A percentile compares a stretch with the other conserved stretches of the same genome.
These are phyloP conservation scores for Pocota personata DNA, from an alignment of 2,888 invertebrate species.

Conservation along the genomic window DNA sequence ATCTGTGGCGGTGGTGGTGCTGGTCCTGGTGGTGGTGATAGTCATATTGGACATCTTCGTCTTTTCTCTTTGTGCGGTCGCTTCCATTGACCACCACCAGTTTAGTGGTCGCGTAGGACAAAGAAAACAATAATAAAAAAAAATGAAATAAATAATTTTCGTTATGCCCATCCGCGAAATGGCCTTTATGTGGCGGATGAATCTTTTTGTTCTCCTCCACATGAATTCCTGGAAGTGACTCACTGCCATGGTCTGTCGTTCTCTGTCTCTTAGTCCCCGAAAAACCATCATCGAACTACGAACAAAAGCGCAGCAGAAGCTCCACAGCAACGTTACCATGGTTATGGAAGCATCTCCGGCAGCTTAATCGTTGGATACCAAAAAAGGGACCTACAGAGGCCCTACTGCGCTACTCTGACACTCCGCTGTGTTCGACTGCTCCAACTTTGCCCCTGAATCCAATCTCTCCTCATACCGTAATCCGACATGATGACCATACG, in stretches of 20 bases:
- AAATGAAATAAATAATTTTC: conserved; percentile 69
- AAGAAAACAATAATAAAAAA: conserved; percentile 36
- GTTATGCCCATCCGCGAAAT: conserved; percentile 69
- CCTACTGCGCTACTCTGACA: conserved; percentile 55
- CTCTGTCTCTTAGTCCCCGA: conserved; percentile 17
- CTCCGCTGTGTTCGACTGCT: conserved; percentile 39
- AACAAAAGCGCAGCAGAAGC: conserved; percentile 39
- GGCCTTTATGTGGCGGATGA: conserved; percentile 48
- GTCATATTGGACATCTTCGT: conserved; percentile 50
- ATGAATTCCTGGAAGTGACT: conserved; percentile 73
- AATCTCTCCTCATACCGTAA: conserved; percentile 11
- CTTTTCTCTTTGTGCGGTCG: conserved; percentile 59
- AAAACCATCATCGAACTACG: conserved; percentile 40
- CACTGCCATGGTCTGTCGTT: conserved; percentile 38
- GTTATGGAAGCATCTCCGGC: conserved; percentile 19
- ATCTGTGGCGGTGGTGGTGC: conserved; percentile 1
- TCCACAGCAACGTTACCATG: background rate
- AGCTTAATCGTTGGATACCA: conserved; percentile 49
- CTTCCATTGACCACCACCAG: conserved; percentile 63
- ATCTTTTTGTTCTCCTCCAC: conserved; percentile 73
- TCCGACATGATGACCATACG: conserved; percentile 48
- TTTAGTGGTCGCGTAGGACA: conserved; percentile 38
- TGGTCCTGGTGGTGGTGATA: conserved; percentile 18
- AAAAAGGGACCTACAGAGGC: conserved; percentile 42
- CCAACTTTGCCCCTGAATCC: conserved; percentile 34